Evolutionary conservation across 2,113 vertebrate species (phyloP).

Genomic region (Felis chaus): DNA sequence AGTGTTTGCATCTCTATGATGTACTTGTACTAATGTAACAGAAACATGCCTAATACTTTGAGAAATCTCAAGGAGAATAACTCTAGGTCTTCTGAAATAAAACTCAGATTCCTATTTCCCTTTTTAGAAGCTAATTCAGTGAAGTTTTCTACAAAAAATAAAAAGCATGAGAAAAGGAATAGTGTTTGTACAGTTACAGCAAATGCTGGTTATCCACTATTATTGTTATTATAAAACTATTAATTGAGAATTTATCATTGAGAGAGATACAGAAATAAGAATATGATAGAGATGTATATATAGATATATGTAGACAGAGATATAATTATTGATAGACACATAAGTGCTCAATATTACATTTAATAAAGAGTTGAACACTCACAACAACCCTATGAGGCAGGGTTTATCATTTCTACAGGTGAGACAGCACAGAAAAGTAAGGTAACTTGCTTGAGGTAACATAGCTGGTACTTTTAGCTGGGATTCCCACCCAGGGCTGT

Average conservation of each 20-base stretch:
- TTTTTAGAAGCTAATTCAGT: background rate
- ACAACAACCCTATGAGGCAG: background rate
- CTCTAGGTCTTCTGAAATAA: conserved; percentile 63
- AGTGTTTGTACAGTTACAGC: background rate
- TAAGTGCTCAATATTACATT: background rate
- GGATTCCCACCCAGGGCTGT: background rate
- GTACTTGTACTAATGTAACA: conserved; percentile 1
- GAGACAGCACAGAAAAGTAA: background rate
- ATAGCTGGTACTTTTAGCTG: background rate
- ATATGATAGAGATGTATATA: background rate
- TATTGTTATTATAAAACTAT: background rate
- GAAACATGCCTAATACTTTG: background rate
- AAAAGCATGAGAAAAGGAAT: background rate
- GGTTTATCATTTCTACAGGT: background rate
- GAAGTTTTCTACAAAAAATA: background rate
- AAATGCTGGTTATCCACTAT: background rate
- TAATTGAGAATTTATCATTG: background rate
- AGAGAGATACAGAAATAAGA: background rate
- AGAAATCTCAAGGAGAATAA: conserved; percentile 47
- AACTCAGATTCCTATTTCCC: conserved; percentile 31
- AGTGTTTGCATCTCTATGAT: background rate
- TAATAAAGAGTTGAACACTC: background rate
- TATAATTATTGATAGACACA: background rate
- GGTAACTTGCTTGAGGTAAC: background rate
- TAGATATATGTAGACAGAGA: background rate